Evolutionary conservation across 2,113 vertebrate genomes (phyloP), one percentile per base, ranked within the genome.

Genomic region (Zosterops japonicus): DNA sequence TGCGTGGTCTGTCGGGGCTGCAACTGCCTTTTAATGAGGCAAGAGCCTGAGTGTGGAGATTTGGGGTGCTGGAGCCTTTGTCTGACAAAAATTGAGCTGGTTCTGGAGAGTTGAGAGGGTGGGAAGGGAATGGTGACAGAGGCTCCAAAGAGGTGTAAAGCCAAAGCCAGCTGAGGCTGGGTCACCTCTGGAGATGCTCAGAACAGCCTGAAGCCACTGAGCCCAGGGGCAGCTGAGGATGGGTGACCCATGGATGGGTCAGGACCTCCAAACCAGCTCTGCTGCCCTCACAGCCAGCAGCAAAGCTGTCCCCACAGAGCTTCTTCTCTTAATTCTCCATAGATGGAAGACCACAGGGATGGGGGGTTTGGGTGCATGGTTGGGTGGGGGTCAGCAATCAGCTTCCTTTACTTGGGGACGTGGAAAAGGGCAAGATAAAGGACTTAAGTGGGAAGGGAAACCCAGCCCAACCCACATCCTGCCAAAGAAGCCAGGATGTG

Each of bases 41-140:
- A 11, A 1, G 13, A 53, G 9, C 1, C 7, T 22, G 36, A 47
- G 44, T 0, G 2, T 1, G 50, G 47, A 50, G 52, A 5, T 19
- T 31, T 17, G 61, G 67, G 52, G n/a, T 7, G n/a, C 7, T 1
- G 10, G 35, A 76, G 52, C 33, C 8, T 31, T 46, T 9, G 8
- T 63, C 1, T 50, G 64, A 25, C 11, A 5, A 12, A 44, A 35
- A 8, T 1, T 12, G n/a, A 24, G 31, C n/a, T 59, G 63, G 53
- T 35, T 74, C 14, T 49, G 3, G 47, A 44, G 31, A 20, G 8
- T 5, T 50, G 41, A 11, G 11, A 1, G 20, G 64, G 28, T 56
- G 91, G 46, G 72, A 53, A 61, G 41, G 67, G 41, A 74, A 25
- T 0, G 36, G 46, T 18, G 79, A 17, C 19, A n/a, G 33, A 9